These are phyloP conservation scores for Gavialis gangeticus DNA, from an alignment of 2,113 vertebrate species.

Conservation along the genomic window DNA sequence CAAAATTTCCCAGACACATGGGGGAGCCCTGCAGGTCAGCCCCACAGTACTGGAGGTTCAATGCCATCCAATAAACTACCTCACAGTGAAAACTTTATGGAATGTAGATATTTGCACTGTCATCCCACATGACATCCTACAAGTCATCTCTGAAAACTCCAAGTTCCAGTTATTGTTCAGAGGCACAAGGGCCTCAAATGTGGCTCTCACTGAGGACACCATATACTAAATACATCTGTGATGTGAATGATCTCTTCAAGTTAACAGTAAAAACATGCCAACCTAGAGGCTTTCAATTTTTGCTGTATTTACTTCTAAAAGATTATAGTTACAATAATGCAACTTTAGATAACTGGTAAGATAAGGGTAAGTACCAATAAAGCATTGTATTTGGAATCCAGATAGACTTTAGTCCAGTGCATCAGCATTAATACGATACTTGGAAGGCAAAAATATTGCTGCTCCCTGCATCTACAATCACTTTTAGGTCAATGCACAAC, in stretches of 20 bases:
- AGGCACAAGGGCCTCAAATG: background rate
- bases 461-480: background rate
- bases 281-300: background rate
- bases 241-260: background rate
- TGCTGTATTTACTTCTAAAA: background rate
- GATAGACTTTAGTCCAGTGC: background rate
- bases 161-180: background rate
- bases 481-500: background rate
- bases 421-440: background rate
- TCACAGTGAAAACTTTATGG: background rate
- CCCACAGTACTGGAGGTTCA: background rate
- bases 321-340: background rate
- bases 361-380: background rate
- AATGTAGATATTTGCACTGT: background rate
- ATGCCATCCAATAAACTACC: background rate
- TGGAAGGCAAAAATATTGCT: background rate
- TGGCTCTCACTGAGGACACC: background rate
- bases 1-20: no score
- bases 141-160: background rate
- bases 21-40: no score
- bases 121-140: background rate
- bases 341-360: background rate
- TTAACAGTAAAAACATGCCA: background rate
- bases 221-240: no score
- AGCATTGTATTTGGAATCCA: background rate